Evolutionary conservation across 2,113 vertebrate species (phyloP), one percentile per base, ranked within the genome.

Genomic region (Okapia johnstoni): DNA sequence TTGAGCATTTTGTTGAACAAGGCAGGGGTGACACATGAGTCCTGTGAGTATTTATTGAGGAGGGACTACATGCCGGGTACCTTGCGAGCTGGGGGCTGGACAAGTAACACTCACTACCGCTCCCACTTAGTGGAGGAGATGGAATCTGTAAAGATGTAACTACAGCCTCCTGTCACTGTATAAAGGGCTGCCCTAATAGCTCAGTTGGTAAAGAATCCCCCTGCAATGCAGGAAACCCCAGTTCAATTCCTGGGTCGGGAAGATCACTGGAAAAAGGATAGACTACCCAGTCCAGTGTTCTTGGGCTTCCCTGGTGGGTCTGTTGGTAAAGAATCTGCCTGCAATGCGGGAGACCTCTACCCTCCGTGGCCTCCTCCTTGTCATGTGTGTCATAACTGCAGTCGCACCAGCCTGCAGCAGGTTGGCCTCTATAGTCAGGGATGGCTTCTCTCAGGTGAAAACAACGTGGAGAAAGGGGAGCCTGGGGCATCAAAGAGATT

Each of bases 11-110:
- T 16, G 63, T 25, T 70, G 85, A 52, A 14, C 46, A 28, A 5
- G 60, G 28, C 5, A 14, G 17, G 30, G 40, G 21, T 26, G 28
- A 63, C 26, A 4, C 4, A 1, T 7, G 33, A 3, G 40, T 19
- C 3, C 54, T 2, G 13, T 2, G 6, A 3, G 2, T 4, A 1
- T 7, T 52, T 63, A 15, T 1, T 0, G 43, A 25, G 7, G 30
- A 1, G 26, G 50, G 36, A 6, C 16, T 1, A 1, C 12, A 60
- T 21, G 10, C 84, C 9, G 1, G 57, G 63, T 54, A 19, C 40
- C 6, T 0, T 21, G 58, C 23, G 0, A 2, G 8, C 50, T 7
- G 48, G 23, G 61, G 11, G 15, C 11, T 0, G 0, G 1, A 17
- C 0, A 5, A 50, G 0, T 1, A 3, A 70, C 61, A n/a, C 16